Conservation (phyloP, 2,888 invertebrate species). For the Nineta flava region DNA sequence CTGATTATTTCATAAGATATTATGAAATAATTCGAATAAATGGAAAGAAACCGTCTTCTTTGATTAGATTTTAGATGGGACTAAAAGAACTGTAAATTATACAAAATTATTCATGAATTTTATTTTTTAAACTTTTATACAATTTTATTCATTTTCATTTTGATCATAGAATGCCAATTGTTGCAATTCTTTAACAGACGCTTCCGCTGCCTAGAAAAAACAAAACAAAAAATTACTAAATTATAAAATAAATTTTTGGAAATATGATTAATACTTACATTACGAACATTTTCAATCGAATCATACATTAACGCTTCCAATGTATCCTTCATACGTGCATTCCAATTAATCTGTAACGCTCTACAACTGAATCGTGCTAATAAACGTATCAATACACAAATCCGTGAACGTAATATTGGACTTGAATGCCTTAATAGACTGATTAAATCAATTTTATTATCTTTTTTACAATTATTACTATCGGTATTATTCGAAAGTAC, state of each 20-base stretch:
- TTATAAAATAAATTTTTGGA: background rate
- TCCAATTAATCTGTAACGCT: constrained; percentile 46
- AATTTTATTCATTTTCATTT: constrained; percentile 1
- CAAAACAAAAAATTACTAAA: constrained; percentile 4
- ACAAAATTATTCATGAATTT: too few species aligned
- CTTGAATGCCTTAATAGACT: constrained; percentile 39
- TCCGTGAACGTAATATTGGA: constrained; percentile 39
- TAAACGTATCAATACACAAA: constrained; percentile 54
- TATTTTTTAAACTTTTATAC: background rate
- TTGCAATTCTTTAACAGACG: constrained; percentile 36
- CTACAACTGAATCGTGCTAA: constrained; percentile 51
- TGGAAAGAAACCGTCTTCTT: too few species aligned
- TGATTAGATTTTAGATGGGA: too few species aligned
- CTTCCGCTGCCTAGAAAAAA: constrained; percentile 31
- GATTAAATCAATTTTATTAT: constrained; percentile 32
- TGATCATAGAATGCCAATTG: constrained; percentile 33
- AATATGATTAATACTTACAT: constrained; percentile 23
- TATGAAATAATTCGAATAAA: too few species aligned
- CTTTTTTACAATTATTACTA: constrained; percentile 12
- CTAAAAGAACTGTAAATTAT: too few species aligned
- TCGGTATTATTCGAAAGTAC: constrained; percentile 34
- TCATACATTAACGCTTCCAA: constrained; percentile 45
- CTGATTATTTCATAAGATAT: too few species aligned
- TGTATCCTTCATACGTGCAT: constrained; percentile 36
- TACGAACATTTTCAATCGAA: constrained; percentile 43